Conservation (phyloP, 2,797 vertebrate species). For the Cyclopterus lumpus region DNA sequence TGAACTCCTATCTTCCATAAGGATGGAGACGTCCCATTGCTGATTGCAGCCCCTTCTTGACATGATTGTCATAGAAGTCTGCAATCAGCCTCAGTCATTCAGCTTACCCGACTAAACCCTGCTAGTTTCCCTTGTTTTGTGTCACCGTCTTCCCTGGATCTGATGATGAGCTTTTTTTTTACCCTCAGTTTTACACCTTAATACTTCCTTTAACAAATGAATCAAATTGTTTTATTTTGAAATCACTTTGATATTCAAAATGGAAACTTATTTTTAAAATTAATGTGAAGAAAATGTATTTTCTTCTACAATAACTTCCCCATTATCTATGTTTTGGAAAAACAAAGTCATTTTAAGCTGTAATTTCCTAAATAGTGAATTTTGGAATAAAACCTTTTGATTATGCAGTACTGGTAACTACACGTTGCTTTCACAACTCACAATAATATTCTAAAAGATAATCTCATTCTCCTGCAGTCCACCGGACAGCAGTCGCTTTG, state of each 20-base stretch:
- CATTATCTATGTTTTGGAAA: not conserved
- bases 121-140: constrained; percentile 17
- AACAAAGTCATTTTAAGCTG: not conserved
- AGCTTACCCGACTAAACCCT: not conserved
- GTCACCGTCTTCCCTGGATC: constrained; percentile 3
- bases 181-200: not conserved
- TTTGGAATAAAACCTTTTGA: constrained; percentile 20
- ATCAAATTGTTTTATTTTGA: constrained; percentile 28
- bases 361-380: not conserved
- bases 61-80: not conserved
- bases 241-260: not conserved
- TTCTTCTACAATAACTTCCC: not conserved
- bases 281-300: not conserved
- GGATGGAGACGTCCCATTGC: not conserved
- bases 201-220: not conserved
- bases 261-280: not conserved
- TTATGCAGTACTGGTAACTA: not conserved
- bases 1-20: not conserved
- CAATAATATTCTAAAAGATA: constrained; percentile 19
- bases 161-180: not conserved
- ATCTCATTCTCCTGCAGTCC: constrained; percentile 80
- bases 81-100: not conserved
- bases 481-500: constrained; percentile 88
- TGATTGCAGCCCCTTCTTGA: not conserved
- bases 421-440: not conserved